Conservation (phyloP, 2,797 vertebrate species). For the Crotalus adamanteus region DNA sequence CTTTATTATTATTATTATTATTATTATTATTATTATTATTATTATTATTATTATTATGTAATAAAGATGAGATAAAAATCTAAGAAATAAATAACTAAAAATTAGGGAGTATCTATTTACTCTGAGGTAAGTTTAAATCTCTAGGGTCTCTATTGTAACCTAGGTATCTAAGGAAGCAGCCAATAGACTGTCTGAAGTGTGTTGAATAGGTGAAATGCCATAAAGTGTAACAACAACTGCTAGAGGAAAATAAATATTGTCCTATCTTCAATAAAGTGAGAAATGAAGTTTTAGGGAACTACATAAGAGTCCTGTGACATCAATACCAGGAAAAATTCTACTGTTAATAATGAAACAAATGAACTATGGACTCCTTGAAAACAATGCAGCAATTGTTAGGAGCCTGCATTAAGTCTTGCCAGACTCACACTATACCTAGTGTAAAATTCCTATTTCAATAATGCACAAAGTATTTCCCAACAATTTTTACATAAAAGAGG, state of each 20-base stretch:
- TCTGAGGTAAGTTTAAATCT: neutral
- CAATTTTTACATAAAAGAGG: neutral
- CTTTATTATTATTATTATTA: too few species aligned
- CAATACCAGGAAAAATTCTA: neutral
- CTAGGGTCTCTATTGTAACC: neutral
- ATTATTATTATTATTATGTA: too few species aligned
- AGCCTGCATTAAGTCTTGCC: neutral
- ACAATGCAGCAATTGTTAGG: neutral
- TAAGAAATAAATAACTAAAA: neutral
- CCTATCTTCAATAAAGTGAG: neutral
- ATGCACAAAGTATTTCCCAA: neutral
- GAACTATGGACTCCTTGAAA: neutral
- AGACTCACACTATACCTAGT: neutral
- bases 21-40: too few species aligned
- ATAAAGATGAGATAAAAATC: neutral
- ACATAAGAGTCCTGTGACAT: neutral
- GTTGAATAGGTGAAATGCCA: neutral
- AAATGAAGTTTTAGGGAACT: neutral
- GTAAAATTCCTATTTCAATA: neutral
- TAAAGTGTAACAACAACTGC: neutral
- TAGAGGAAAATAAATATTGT: neutral
- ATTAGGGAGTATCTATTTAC: neutral
- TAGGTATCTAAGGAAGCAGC: neutral
- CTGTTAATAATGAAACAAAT: neutral
- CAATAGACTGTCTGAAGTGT: neutral